Conservation (phyloP, 2,888 invertebrate species). For the Amphipoea oculea region DNA sequence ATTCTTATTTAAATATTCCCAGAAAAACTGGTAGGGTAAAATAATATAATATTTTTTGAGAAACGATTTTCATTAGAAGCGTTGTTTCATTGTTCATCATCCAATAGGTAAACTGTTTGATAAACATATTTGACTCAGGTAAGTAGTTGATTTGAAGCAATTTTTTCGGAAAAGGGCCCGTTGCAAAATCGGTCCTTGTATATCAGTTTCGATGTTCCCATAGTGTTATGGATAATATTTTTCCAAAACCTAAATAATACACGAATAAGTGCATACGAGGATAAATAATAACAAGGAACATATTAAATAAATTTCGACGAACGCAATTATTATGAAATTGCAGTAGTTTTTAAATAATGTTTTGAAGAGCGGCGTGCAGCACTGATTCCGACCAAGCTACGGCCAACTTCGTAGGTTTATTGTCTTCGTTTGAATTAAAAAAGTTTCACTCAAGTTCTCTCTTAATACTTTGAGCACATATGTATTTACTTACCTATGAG, state of each 20-base stretch:
- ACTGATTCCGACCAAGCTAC: constrained; percentile 69
- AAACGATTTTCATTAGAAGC: constrained; percentile 7
- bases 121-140: neutral
- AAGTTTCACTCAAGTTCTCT: constrained; percentile 75
- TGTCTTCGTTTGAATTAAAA: constrained; percentile 84
- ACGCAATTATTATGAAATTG: constrained; percentile 62
- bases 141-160: neutral
- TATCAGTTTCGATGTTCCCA: neutral
- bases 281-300: constrained; percentile 26
- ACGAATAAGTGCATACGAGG: neutral
- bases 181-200: too few relatives aligned
- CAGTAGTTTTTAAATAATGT: constrained; percentile 70
- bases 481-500: constrained; percentile 66
- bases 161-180: neutral
- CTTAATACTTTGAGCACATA: constrained; percentile 71
- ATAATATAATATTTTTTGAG: neutral
- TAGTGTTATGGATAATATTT: neutral
- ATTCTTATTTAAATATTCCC: constrained; percentile 8
- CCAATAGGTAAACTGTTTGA: neutral
- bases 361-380: constrained; percentile 69
- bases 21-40: neutral
- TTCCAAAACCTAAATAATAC: neutral
- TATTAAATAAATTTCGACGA: constrained; percentile 35
- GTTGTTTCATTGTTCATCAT: neutral
- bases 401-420: constrained; percentile 81